Evolutionary conservation across 2,888 invertebrate species (phyloP), one percentile per base, ranked within the genome.

Genomic region (Dioctria linearis): DNA sequence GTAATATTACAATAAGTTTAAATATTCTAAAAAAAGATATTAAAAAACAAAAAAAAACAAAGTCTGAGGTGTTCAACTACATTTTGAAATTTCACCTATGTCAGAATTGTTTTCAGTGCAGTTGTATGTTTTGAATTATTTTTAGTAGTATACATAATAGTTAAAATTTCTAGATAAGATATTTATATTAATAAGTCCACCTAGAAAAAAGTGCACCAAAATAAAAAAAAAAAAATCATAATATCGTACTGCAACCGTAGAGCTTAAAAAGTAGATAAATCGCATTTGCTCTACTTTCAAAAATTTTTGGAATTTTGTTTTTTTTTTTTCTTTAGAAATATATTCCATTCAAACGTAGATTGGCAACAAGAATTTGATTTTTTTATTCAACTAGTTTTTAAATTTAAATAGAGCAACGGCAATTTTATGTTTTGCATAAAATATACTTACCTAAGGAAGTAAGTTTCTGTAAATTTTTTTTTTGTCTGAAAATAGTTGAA

Each of bases 251-350:
- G 46, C 37, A 39, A 73, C 25, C 51, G 67, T 73, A 73, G 57
- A 73, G 69, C 69, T 69, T 73, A 59, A 40, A 59, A 67, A 57
- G 5, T 73, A 73, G 73, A 57, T 4, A 5, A 66, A 9, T 9
- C 59, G 73, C 73, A 73, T 73, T 51, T 54, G 73, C 73, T 73
- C 73, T 59, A 73, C 73, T 73, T 73, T 59, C 67, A 37, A 49
- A 73, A 13, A 42, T 13, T 54, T 54, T 54, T 46, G 8, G 2
- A 46, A 46, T 46, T 46, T 2, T 46, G 1, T 46, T 46, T 46
- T 25, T 25, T 25, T 0, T 25, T 25, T 25, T 13, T 67, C 46
- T 49, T 71, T 71, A 49, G 39, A 51, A 71, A 5, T 54, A 37
- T 71, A 73, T 42, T 42, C 37, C n/a, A 9, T 25, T 39, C 73